Base-by-base conservation (phyloP, 2,888 invertebrate species). In the Callinectes sapidus region DNA sequence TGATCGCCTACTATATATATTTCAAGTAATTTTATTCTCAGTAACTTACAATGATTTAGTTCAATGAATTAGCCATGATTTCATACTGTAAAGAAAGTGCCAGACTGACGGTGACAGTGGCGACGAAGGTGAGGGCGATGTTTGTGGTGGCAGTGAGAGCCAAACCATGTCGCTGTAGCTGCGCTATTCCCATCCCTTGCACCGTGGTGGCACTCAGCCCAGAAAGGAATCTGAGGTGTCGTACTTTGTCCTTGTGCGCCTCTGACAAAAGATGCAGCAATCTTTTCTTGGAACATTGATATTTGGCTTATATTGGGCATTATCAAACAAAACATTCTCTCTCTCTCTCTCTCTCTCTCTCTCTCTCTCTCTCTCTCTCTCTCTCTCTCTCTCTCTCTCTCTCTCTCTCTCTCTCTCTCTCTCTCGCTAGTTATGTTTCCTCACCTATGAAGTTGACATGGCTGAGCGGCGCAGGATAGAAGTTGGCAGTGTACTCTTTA, bases 51-150 rank as follows among this genome's bases (percentile, higher is more conserved):
- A 48, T 48, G 48, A 48, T 48, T 48, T 48, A 48, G 48, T 48
- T 48, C 5, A 48, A 48, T 48, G 5, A 48, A 48, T 61, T 61
- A 10, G 5, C 18, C 61, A 61, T 2, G 2, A 61, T 23, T 16
- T 23, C 61, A 61, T 61, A 61, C 61, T 71, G 71, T 71, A 71
- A 18, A 35, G 16, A 35, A 35, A 35, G 16, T 35, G 81, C 87
- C 42, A 48, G 87, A 85, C 55, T 90, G 18, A 85, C 90, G 23
- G 18, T 54, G 32, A 90, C 85, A 6, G 85, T 0, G 1, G 39
- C 81, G 35, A 48, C 23, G 90, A 90, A 90, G 55, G 35, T 90
- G 18, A 90, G 18, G 18, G 55, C 14, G 32, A 32, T 55, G 85
- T 48, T 18, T 14, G 35, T 5, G 35, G 85, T 32, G 23, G 48